Conservation (phyloP, 1,140 invertebrate species). For the Gryon sp. region DNA sequence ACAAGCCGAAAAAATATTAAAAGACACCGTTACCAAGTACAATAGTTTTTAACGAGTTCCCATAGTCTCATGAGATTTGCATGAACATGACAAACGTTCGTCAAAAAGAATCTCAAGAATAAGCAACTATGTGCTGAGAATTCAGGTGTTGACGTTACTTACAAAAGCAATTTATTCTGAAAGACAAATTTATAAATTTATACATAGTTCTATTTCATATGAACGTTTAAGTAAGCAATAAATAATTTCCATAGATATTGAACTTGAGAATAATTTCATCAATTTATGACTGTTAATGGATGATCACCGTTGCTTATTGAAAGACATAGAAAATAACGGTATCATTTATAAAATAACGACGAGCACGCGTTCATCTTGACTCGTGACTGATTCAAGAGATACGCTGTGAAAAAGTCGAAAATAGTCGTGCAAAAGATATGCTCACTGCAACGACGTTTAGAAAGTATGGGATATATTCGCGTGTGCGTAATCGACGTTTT, state of each 20-base stretch:
- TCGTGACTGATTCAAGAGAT: conserved; percentile 36
- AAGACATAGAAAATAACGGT: conserved; percentile 23
- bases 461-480: too few species aligned
- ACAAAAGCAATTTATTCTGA: too few species aligned
- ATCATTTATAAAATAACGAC: conserved; percentile 1
- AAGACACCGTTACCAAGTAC: conserved; percentile 46
- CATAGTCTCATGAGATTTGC: conserved; percentile 42
- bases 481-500: conserved; percentile 26
- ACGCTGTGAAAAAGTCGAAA: conserved; percentile 14
- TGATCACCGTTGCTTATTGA: too few species aligned
- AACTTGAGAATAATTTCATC: too few species aligned
- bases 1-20: conserved; percentile 22
- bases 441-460: conserved; percentile 21
- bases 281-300: too few species aligned
- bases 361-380: conserved; percentile 9
- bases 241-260: too few species aligned
- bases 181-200: too few species aligned
- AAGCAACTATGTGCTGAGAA: too few species aligned
- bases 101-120: too few species aligned
- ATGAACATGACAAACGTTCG: conserved; percentile 23
- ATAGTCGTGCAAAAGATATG: conserved; percentile 14
- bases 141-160: not conserved
- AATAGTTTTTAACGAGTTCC: conserved; percentile 48
- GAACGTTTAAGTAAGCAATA: too few species aligned
- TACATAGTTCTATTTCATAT: too few species aligned